phyloP scores from a whole-genome alignment of 2,888 invertebrate species.

The Caenorhabditis plicata region DNA sequence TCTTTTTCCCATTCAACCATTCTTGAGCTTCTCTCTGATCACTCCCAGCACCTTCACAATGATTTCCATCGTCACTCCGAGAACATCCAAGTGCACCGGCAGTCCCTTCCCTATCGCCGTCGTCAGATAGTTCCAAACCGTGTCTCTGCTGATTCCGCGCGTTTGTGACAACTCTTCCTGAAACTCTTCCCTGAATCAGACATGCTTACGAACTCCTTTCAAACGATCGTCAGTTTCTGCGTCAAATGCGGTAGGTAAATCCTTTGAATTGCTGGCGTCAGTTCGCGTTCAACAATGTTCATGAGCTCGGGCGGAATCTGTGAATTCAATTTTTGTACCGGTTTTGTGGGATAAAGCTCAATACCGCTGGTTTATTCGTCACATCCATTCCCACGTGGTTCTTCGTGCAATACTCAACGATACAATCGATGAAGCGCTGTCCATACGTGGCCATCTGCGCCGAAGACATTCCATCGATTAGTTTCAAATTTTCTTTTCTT shows the following conservation, averaged over 20 bases:
- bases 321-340: neutral
- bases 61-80: slow-evolving; percentile 30
- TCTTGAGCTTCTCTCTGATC: slow-evolving; percentile 13
- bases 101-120: slow-evolving; percentile 41
- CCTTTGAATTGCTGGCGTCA: slow-evolving; percentile 7
- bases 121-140: slow-evolving; percentile 24
- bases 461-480: slow-evolving; percentile 24
- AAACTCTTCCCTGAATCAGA: slow-evolving; percentile 6
- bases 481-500: slow-evolving; percentile 25
- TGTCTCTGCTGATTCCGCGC: slow-evolving; percentile 22
- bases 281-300: slow-evolving; percentile 8
- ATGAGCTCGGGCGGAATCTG: slow-evolving; percentile 16
- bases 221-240: slow-evolving; percentile 4
- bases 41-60: slow-evolving; percentile 25
- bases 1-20: neutral
- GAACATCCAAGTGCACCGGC: slow-evolving; percentile 42
- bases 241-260: slow-evolving; percentile 22
- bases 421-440: slow-evolving; percentile 22
- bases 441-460: slow-evolving; percentile 15
- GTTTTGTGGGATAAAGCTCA: neutral
- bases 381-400: slow-evolving; percentile 18
- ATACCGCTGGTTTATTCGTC: slow-evolving; percentile 11
- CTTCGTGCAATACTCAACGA: slow-evolving; percentile 24
- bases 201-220: neutral
- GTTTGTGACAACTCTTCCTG: slow-evolving; percentile 17